Percentiles rank a stretch among this genome's conserved stretches.
phyloP scores from a whole-genome alignment of 2,797 vertebrate genomes.

The Malacoctenus gilli region DNA sequence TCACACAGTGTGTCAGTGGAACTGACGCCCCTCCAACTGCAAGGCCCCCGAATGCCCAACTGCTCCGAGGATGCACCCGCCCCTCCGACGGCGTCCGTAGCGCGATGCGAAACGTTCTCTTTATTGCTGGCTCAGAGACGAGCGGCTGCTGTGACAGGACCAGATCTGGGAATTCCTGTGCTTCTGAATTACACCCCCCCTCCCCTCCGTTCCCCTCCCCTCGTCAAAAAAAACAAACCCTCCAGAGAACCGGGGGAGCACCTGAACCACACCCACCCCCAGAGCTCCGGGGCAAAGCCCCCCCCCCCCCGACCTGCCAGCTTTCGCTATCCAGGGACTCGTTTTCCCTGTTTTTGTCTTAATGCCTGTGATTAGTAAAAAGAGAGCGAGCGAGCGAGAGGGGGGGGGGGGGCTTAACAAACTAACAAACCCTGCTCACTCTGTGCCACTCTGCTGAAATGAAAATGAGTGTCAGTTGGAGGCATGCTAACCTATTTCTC shows the following conservation, averaged over 20 bases:
- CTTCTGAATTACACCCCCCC: conserved; percentile 33
- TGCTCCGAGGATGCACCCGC: no score
- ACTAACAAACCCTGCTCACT: conserved; percentile 22
- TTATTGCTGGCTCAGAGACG: conserved; percentile 6
- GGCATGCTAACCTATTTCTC: conserved; percentile 71
- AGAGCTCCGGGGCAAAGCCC: conserved; percentile 31
- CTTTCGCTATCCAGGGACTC: conserved; percentile 44
- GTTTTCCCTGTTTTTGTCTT: conserved; percentile 26
- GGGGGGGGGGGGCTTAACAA: no score
- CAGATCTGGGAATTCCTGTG: conserved; percentile 56
- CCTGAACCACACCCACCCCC: conserved; percentile 71
- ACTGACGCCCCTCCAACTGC: no score
- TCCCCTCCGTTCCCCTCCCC: no score
- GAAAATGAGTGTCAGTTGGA: conserved; percentile 57
- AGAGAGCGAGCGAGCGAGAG: no score
- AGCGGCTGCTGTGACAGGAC: conserved; percentile 27
- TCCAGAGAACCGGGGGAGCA: conserved; percentile 53
- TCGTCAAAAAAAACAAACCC: no score
- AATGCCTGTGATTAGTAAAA: conserved; percentile 47
- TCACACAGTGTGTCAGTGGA: no score
- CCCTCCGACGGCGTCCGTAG: no score
- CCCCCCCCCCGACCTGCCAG: conserved; percentile 25
- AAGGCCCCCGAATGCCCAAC: neutral
- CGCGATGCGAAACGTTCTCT: no score
- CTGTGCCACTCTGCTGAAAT: conserved; percentile 51